Percentiles rank a stretch among this genome's conserved stretches.
phyloP scores from a whole-genome alignment of 1,140 invertebrate genomes.

The Eueides isabella region DNA sequence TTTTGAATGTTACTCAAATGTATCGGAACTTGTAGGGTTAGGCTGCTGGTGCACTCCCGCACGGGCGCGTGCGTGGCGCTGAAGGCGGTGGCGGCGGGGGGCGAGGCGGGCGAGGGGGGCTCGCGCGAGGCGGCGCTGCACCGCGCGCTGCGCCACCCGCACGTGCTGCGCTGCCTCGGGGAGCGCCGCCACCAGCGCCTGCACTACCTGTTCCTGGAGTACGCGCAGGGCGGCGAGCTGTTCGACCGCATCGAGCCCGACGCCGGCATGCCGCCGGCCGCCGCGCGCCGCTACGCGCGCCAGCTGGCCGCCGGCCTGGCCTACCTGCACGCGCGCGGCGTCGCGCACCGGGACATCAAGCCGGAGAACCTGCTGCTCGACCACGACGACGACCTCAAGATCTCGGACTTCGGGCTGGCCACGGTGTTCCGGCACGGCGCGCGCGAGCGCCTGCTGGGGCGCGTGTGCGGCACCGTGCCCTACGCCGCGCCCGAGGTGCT shows the following conservation, averaged over 20 bases:
- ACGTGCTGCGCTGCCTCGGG: constrained; percentile 95
- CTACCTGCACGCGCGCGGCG: constrained; percentile 91
- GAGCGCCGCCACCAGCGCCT: constrained; percentile 88
- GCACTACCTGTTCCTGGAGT: constrained; percentile 98
- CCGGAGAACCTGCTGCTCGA: constrained; percentile 97
- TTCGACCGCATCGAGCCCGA: constrained; percentile 99
- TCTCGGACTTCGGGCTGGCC: constrained; percentile 98
- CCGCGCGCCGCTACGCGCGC: constrained; percentile 93
- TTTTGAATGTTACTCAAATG: too few species aligned
- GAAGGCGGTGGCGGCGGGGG: constrained; percentile 92
- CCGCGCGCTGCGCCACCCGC: constrained; percentile 90
- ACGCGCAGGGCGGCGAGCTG: constrained; percentile 97
- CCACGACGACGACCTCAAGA: constrained; percentile 94
- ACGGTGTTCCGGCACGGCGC: constrained; percentile 90
- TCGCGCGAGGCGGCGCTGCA: constrained; percentile 94
- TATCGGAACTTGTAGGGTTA: constrained; percentile 86
- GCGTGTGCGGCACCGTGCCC: constrained; percentile 95
- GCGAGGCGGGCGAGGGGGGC: constrained; percentile 92
- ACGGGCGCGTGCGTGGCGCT: constrained; percentile 94
- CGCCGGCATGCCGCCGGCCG: constrained; percentile 91
- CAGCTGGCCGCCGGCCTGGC: constrained; percentile 93
- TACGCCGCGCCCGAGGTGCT: constrained; percentile 98
- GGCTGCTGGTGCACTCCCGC: constrained; percentile 92
- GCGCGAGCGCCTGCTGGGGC: constrained; percentile 91
- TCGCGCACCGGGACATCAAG: constrained; percentile 96